Base-by-base conservation (phyloP, 2,113 vertebrate species). In the Smithornis capensis region DNA sequence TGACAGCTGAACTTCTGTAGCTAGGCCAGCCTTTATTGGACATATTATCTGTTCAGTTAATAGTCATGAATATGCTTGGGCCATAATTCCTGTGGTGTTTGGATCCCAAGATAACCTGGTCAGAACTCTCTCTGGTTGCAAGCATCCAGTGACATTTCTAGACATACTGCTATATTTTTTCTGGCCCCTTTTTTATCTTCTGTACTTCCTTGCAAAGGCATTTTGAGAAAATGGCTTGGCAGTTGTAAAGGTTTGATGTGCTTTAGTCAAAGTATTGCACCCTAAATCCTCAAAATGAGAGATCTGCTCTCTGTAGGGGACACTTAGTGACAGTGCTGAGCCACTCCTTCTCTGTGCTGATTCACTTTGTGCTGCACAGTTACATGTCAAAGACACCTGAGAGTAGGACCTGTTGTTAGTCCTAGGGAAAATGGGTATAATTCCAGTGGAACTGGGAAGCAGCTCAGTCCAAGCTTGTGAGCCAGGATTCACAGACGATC, bases 401-500 rank as follows among this genome's bases (percentile, higher is more conserved):
- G 38, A 53, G 19, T 0, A 23, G n/a, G 16, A 50, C 7, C 4
- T 68, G 23, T 27, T 79, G 28, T 67, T 62, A 45, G 38, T 62
- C 50, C 40, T 35, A 3, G 4, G 16, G 57, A n/a, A 74, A 75
- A 56, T 31, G 24, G 14, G 9, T 57, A 19, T 68, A 8, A 56
- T 55, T 53, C 65, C 60, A 52, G 53, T 77, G 45, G 73, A 83
- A 42, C 14, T 42, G 27, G 57, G 40, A 44, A 82, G 44, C 35
- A 77, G 22, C 65, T 65, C 44, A 29, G 38, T 65, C 44, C 31
- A 23, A 60, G 21, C 21, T 73, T 69, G 53, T 53, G 55, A 74
- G 33, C 47, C 59, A 42, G 25, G 42, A 14, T 31, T 81, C 25
- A 31, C 37, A 12, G 5, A 8, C 0, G 0, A 27, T 25, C 35